Evolutionary conservation across 2,113 vertebrate species (phyloP).

Genomic region (Crotophaga sulcirostris): DNA sequence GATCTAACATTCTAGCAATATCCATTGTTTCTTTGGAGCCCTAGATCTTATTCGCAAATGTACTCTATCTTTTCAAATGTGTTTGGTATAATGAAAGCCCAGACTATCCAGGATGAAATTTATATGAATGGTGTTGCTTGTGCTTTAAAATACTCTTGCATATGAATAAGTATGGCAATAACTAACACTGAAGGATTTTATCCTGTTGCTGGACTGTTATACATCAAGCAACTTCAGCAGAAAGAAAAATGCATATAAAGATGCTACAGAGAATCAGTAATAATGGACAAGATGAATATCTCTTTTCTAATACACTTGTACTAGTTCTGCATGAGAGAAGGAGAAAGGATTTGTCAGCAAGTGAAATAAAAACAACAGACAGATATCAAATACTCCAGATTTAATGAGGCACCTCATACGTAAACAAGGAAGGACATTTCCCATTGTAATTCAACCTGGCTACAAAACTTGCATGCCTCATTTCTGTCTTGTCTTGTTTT

Average conservation of each 20-base stretch:
- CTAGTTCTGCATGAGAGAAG: not conserved
- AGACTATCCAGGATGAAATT: not conserved
- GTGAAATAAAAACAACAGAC: not conserved
- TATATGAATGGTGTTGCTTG: not conserved
- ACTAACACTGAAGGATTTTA: not conserved
- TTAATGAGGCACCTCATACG: not conserved
- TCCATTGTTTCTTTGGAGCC: not conserved
- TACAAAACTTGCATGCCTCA: not conserved
- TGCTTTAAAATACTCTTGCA: not conserved
- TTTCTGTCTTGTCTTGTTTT: not conserved
- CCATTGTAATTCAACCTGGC: not conserved
- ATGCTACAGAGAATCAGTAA: not conserved
- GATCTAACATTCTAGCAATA: not conserved
- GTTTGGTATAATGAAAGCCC: not conserved
- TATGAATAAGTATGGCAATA: not conserved
- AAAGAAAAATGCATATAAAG: not conserved
- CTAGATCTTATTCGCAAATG: not conserved
- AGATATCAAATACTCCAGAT: not conserved
- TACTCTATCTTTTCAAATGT: not conserved
- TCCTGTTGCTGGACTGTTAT: not conserved
- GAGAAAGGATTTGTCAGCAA: not conserved
- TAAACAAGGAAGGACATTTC: not conserved
- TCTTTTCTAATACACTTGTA: not conserved
- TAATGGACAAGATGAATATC: not conserved
- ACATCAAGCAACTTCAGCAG: not conserved